A percentile compares a stretch with the other conserved stretches of the same genome.
Conservation (phyloP, 2,888 invertebrate species). For the Rotaria sp. region DNA sequence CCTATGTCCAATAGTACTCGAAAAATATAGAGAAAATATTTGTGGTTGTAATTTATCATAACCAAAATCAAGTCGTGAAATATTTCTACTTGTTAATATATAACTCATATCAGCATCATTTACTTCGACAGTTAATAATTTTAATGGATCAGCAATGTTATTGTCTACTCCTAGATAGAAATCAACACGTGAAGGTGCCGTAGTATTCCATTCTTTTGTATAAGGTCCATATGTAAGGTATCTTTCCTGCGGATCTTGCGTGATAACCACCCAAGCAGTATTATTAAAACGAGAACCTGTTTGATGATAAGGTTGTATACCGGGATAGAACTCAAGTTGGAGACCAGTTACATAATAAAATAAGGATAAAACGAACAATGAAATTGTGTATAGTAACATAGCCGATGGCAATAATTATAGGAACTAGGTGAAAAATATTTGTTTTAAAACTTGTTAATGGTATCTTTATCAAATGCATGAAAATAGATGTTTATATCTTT, state of each 20-base stretch:
- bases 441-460: too few relatives aligned
- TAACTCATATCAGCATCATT: not conserved
- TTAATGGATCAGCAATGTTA: not conserved
- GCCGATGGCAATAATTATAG: not conserved
- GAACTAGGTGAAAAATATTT: not conserved
- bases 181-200: not conserved
- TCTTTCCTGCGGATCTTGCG: not conserved
- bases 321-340: not conserved
- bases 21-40: not conserved
- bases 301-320: slow-evolving; percentile 5
- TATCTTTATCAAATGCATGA: not conserved
- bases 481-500: not conserved
- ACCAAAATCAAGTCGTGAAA: slow-evolving; percentile 20
- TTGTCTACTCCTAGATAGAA: slow-evolving; percentile 10
- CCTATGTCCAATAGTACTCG: not conserved
- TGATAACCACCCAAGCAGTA: not conserved
- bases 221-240: slow-evolving; percentile 8
- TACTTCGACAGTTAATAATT: not conserved
- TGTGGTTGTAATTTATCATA: not conserved
- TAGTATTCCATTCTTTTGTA: not conserved
- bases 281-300: slow-evolving; percentile 9
- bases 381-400: not conserved
- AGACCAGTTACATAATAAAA: not conserved
- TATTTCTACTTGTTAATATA: not conserved
- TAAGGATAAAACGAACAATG: not conserved